A percentile compares a stretch with the other conserved stretches of the same genome.
These are phyloP conservation scores for Ceyx margarethae DNA, from an alignment of 2,113 vertebrate genomes.

Conservation along the genomic window DNA sequence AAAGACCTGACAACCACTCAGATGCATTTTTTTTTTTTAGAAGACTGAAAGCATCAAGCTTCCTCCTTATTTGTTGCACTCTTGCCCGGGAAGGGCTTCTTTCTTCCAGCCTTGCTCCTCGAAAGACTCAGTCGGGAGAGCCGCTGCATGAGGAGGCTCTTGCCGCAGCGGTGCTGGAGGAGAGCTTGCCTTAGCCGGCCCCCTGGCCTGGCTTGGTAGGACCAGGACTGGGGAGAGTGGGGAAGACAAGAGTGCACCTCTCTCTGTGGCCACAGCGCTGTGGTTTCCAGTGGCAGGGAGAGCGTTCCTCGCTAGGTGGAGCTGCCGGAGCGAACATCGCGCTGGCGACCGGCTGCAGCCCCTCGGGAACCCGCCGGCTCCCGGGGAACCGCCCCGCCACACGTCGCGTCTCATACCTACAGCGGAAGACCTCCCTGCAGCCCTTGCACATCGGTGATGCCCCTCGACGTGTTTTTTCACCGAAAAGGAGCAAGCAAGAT, in stretches of 20 bases:
- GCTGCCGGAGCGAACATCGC: constrained; percentile 48
- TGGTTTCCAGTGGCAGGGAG: accelerated
- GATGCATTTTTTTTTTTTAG: not conserved
- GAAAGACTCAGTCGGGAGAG: not conserved
- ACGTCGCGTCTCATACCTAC: accelerated
- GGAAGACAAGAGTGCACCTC: not conserved
- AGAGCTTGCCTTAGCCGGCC: not conserved
- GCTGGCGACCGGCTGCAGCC: not conserved
- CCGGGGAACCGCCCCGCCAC: accelerated
- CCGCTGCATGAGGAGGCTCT: too few relatives aligned
- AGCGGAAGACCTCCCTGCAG: accelerated
- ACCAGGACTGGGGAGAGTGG: not conserved
- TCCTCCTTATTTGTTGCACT: accelerated
- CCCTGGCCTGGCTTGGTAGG: not conserved
- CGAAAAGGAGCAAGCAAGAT: not conserved
- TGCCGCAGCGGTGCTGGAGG: not conserved
- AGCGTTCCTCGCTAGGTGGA: constrained; percentile 63
- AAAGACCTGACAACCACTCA: not conserved
- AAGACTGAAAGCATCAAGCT: not conserved
- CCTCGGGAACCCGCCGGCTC: not conserved
- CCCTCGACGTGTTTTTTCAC: not conserved
- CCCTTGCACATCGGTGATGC: not conserved
- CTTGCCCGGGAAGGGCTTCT: not conserved
- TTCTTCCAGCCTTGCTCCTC: not conserved
- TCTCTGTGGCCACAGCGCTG: not conserved